These are phyloP conservation scores for Poeciliopsis gracilis DNA, from an alignment of 2,797 vertebrate species.

Conservation along the genomic window DNA sequence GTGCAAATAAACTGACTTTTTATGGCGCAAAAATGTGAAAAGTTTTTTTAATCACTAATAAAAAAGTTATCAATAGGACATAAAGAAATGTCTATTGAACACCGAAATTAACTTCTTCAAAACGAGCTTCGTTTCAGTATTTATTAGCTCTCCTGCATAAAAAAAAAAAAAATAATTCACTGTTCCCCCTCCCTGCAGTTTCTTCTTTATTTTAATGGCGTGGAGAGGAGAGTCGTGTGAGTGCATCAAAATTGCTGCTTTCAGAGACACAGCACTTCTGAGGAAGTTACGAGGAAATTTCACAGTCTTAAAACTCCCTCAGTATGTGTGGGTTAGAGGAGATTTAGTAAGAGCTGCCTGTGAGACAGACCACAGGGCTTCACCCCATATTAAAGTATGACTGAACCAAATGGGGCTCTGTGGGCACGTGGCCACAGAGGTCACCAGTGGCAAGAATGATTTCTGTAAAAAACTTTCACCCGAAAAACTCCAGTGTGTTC, in stretches of 20 bases:
- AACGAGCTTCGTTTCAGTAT: not conserved
- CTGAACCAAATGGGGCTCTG: constrained; percentile 10
- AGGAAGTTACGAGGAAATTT: constrained; percentile 1
- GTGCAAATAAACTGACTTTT: not conserved
- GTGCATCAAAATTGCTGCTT: not conserved
- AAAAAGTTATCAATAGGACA: not conserved
- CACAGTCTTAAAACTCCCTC: not conserved
- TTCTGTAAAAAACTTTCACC: not conserved
- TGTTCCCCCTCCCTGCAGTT: fast-evolving
- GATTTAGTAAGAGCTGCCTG: not conserved
- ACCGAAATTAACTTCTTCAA: not conserved
- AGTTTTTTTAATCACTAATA: not conserved
- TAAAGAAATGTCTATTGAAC: not conserved
- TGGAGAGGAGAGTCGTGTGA: not conserved
- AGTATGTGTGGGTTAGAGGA: not conserved
- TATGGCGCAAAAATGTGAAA: not conserved
- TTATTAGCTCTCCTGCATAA: not conserved
- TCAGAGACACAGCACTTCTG: not conserved
- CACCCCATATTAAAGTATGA: not conserved
- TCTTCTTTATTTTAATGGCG: not conserved
- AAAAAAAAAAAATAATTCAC: not conserved
- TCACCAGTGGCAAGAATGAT: not conserved
- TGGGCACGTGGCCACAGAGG: not conserved
- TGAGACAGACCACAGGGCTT: constrained; percentile 2
- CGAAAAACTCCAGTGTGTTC: not conserved